Conservation (phyloP, 2,888 invertebrate genomes). For the Sisyra terminalis region DNA sequence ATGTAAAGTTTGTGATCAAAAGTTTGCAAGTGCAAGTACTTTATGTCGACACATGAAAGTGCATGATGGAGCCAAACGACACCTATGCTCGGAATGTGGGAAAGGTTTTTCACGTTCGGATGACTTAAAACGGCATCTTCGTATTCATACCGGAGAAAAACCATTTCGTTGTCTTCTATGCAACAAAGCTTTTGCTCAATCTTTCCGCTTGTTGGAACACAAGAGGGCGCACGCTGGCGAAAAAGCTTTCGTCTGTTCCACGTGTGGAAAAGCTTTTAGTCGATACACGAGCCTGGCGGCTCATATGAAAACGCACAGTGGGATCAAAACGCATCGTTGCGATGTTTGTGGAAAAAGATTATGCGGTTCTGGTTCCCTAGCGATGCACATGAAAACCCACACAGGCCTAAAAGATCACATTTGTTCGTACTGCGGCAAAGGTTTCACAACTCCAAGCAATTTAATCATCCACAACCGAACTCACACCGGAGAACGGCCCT, state of each 20-base stretch:
- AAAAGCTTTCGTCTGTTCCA: conserved; percentile 24
- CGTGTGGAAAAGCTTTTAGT: conserved; percentile 26
- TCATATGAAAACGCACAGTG: conserved; percentile 25
- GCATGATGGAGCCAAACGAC: conserved; percentile 22
- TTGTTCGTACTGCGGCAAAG: conserved; percentile 25
- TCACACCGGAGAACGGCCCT: conserved; percentile 27
- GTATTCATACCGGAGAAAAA: conserved; percentile 27
- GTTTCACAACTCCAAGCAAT: conserved; percentile 25
- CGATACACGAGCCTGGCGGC: conserved; percentile 23
- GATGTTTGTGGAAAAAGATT: conserved; percentile 26
- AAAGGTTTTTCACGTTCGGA: conserved; percentile 26
- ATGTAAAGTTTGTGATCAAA: conserved; percentile 26
- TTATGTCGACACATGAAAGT: conserved; percentile 26
- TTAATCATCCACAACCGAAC: conserved; percentile 25
- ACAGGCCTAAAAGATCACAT: conserved; percentile 26
- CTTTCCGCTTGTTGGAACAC: conserved; percentile 24
- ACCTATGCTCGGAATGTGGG: conserved; percentile 26
- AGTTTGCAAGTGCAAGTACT: conserved; percentile 27
- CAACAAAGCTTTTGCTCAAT: conserved; percentile 23
- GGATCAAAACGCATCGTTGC: conserved; percentile 24
- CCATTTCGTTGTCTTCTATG: conserved; percentile 26
- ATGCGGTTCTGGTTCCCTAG: conserved; percentile 24
- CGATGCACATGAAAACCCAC: conserved; percentile 33
- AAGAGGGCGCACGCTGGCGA: conserved; percentile 25
- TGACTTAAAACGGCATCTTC: conserved; percentile 23